These are phyloP conservation scores for Xiphophorus hellerii DNA, from an alignment of 2,113 vertebrate genomes.

Conservation along the genomic window DNA sequence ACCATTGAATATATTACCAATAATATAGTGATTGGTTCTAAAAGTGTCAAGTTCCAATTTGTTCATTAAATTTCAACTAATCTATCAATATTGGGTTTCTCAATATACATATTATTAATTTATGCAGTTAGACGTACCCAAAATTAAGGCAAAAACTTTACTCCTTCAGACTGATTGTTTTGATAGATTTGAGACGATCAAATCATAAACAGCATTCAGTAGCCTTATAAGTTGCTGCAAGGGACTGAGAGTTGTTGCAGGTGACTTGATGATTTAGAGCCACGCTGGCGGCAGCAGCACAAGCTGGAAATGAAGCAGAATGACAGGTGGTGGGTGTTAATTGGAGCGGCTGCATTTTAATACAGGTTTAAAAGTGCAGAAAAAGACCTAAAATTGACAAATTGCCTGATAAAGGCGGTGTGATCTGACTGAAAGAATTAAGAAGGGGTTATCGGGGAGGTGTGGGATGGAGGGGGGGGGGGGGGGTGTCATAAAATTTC, in stretches of 20 bases:
- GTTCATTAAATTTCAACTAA: background rate
- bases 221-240: background rate
- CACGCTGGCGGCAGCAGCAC: slow-evolving; percentile 36
- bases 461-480: background rate
- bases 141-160: background rate
- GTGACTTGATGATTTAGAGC: slow-evolving; percentile 36
- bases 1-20: too few species aligned
- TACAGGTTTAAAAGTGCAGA: slow-evolving; percentile 48
- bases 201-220: too few species aligned
- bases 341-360: slow-evolving; percentile 51
- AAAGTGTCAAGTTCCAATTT: background rate
- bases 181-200: too few species aligned
- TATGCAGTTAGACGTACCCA: background rate
- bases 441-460: too few species aligned
- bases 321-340: slow-evolving; percentile 59
- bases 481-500: slow-evolving; percentile 9
- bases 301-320: slow-evolving; percentile 46
- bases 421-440: background rate
- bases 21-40: too few species aligned
- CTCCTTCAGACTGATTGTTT: too few species aligned
- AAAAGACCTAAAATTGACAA: slow-evolving; percentile 46
- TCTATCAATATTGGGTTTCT: background rate
- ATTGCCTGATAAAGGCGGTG: background rate
- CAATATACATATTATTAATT: background rate
- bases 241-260: slow-evolving; percentile 5